Percentiles rank a stretch among this genome's conserved stretches.
phyloP scores from a whole-genome alignment of 2,888 invertebrate species.

The Ophioninae sp. region DNA sequence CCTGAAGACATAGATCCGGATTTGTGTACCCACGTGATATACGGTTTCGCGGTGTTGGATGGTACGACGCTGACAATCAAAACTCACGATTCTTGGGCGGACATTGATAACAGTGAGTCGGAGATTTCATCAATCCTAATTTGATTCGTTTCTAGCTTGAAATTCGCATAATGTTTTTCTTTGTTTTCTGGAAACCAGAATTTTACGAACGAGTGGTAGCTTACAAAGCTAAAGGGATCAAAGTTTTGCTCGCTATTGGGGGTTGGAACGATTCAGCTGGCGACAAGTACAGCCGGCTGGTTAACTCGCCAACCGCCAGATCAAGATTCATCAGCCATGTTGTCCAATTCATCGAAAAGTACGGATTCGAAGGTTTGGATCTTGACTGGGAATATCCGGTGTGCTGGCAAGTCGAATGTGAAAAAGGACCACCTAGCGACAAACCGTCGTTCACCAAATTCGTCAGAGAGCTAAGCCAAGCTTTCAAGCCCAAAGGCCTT shows the following conservation, averaged over 20 bases:
- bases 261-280: conserved; percentile 98
- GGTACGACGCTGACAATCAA: conserved; percentile 88
- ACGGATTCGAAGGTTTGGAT: conserved; percentile 94
- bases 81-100: conserved; percentile 94
- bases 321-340: conserved; percentile 89
- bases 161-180: conserved; percentile 65
- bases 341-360: conserved; percentile 88
- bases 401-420: conserved; percentile 93
- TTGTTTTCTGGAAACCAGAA: too few species aligned
- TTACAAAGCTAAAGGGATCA: conserved; percentile 87
- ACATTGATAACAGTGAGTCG: conserved; percentile 91
- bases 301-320: conserved; percentile 87
- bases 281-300: conserved; percentile 92
- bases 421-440: conserved; percentile 90
- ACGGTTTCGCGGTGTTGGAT: conserved; percentile 94
- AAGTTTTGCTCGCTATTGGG: conserved; percentile 93
- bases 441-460: conserved; percentile 89
- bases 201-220: conserved; percentile 93
- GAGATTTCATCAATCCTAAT: neutral
- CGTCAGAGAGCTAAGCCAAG: conserved; percentile 88
- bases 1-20: conserved; percentile 92
- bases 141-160: conserved; percentile 49
- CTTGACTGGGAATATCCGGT: conserved; percentile 97
- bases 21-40: conserved; percentile 95
- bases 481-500: conserved; percentile 87